Evolutionary conservation across 92 coral and sea anemone species (phyloP), one percentile per base, ranked within the genome.

Genomic region (Porites rus): DNA sequence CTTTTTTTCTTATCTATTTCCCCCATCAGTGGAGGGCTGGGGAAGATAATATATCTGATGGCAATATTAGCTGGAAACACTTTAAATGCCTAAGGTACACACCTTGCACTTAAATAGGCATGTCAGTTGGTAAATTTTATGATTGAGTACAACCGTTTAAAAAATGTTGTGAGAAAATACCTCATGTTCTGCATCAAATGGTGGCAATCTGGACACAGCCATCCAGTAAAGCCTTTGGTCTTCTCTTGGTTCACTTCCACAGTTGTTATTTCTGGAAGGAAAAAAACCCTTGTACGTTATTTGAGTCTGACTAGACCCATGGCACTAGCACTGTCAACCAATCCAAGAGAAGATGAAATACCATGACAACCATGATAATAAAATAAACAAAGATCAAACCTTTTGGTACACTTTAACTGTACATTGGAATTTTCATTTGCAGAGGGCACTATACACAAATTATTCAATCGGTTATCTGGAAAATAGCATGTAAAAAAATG

Each of bases 151-250:
- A 31, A 38, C 46, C 6, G 7, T 4, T 38, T 38, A 38, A 38
- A 38, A 38, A 4, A 38, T 38, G 46, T 38, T 38, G 46, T 38
- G 0, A 38, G 46, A 38, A 38, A 38, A 10, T 86, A 94, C 95
- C 98, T 94, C 95, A 80, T 94, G 94, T 67, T 92, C 94, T 54
- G 92, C 91, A n/a, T 94, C 98, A 90, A 90, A 93, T 69, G 98
- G 95, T 6, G 98, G 98, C n/a, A 94, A 80, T 89, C 95, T 94
- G 19, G 95, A 94, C 10, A 94, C 98, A 10, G 98, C 98, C 90
- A 93, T 92, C 98, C 98, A 94, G 54, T 94, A 94, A 58, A 94
- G 81, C 87, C 92, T 94, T 77, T 94, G 98, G 59, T 94, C 98
- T 31, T 92, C 98, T 54, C 94, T 87, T 56, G 98, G 98, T 84